Conservation (phyloP, 37 sponge, comb jelly and placozoan genomes). For the Aplysina aerophoba region DNA sequence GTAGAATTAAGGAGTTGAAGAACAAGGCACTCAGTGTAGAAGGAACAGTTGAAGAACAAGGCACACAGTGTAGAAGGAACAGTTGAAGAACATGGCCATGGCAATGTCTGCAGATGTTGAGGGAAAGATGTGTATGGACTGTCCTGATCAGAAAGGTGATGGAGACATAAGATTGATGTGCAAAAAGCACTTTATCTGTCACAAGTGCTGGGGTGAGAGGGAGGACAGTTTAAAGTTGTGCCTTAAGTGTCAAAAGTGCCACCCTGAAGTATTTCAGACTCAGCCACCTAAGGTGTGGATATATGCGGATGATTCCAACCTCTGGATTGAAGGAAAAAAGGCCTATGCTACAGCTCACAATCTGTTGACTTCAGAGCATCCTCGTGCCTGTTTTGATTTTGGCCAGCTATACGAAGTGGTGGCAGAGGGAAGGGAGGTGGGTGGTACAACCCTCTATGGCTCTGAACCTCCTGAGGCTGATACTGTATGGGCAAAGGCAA, state of each 20-base stretch:
- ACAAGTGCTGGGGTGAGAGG: too few relatives aligned
- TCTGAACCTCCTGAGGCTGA: constrained; percentile 47
- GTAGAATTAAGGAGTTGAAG: too few relatives aligned
- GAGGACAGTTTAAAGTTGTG: too few relatives aligned
- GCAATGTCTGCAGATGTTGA: too few relatives aligned
- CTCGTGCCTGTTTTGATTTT: constrained; percentile 38
- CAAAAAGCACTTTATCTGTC: too few relatives aligned
- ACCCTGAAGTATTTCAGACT: not conserved
- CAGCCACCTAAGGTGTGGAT: constrained; percentile 20
- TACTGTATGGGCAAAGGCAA: constrained; percentile 37
- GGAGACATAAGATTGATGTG: too few relatives aligned
- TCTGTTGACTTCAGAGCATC: constrained; percentile 14
- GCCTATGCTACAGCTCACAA: not conserved
- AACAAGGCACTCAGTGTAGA: too few relatives aligned
- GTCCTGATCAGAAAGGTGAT: too few relatives aligned
- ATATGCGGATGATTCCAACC: constrained; percentile 40
- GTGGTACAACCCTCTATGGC: constrained; percentile 33
- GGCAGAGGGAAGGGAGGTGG: constrained; percentile 26
- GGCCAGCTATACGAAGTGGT: constrained; percentile 35
- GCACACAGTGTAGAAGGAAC: too few relatives aligned
- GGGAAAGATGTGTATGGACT: too few relatives aligned
- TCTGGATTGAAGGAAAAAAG: constrained; percentile 42
- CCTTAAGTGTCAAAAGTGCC: not conserved
- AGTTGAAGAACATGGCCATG: too few relatives aligned
- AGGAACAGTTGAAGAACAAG: too few relatives aligned